Percentiles rank a stretch among this genome's conserved stretches.
phyloP scores from a whole-genome alignment of 2,797 vertebrate species.

The Caiman crocodilus region DNA sequence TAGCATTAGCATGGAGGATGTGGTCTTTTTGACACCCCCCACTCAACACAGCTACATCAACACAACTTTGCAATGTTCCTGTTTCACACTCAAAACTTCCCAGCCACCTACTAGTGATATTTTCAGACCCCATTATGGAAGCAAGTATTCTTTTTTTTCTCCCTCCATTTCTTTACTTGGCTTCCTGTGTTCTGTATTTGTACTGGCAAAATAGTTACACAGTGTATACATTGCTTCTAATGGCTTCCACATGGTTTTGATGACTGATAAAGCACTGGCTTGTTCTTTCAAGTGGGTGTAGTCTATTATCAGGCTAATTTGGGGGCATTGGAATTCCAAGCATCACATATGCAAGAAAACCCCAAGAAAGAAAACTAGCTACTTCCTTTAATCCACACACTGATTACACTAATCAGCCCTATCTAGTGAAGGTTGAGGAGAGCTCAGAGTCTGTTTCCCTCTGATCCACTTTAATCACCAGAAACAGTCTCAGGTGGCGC shows the following conservation, averaged over 20 bases:
- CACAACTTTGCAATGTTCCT: no score
- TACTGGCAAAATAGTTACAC: no score
- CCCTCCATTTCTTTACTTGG: no score
- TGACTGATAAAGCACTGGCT: not conserved
- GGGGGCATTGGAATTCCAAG: not conserved
- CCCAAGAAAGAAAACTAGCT: not conserved
- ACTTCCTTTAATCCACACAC: not conserved
- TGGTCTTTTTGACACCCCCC: no score
- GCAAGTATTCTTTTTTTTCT: not conserved
- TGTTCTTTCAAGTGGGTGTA: not conserved
- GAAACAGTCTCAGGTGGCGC: no score
- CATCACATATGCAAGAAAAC: not conserved
- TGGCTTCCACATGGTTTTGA: not conserved
- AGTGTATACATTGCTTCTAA: not conserved
- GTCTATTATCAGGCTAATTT: not conserved
- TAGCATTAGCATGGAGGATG: no score
- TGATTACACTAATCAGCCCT: not conserved
- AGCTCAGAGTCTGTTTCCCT: not conserved
- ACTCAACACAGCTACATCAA: no score
- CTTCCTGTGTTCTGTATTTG: no score
- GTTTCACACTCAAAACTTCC: not conserved
- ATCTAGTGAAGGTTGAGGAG: not conserved
- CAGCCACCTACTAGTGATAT: not conserved
- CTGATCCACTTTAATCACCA: no score
- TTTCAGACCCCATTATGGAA: not conserved